phyloP scores from a whole-genome alignment of 1,140 invertebrate genomes.

The Musca vetustissima region DNA sequence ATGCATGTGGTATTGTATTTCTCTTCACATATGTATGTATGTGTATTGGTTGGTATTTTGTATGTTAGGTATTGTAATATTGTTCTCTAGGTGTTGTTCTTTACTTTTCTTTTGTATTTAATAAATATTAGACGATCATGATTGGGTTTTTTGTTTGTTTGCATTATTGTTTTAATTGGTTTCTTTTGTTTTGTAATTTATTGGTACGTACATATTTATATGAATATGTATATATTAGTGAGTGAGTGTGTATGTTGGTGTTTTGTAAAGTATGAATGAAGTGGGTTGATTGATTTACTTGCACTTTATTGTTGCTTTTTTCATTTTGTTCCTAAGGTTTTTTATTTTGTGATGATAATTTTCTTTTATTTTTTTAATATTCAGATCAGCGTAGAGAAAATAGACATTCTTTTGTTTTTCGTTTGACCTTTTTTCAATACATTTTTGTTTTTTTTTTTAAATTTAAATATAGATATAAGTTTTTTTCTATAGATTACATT shows the following conservation, averaged over 20 bases:
- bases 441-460: not conserved
- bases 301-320: constrained; percentile 1
- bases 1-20: not conserved
- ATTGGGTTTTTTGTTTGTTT: not conserved
- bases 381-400: constrained; percentile 22
- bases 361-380: not conserved
- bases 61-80: not conserved
- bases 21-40: not conserved
- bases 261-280: constrained; percentile 13
- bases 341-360: not conserved
- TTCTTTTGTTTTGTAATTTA: not conserved
- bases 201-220: not conserved
- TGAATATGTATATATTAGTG: not conserved
- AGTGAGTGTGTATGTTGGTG: not conserved
- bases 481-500: not conserved
- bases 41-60: too few relatives aligned
- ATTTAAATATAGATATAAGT: constrained; percentile 15
- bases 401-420: not conserved
- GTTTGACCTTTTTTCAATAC: not conserved
- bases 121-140: constrained; percentile 1
- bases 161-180: not conserved
- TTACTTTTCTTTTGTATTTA: not conserved
- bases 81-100: not conserved
- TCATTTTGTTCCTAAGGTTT: not conserved
- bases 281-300: constrained; percentile 1